These are phyloP conservation scores for Drosophila neotestacea DNA, from an alignment of 2,888 invertebrate genomes.

Conservation along the genomic window DNA sequence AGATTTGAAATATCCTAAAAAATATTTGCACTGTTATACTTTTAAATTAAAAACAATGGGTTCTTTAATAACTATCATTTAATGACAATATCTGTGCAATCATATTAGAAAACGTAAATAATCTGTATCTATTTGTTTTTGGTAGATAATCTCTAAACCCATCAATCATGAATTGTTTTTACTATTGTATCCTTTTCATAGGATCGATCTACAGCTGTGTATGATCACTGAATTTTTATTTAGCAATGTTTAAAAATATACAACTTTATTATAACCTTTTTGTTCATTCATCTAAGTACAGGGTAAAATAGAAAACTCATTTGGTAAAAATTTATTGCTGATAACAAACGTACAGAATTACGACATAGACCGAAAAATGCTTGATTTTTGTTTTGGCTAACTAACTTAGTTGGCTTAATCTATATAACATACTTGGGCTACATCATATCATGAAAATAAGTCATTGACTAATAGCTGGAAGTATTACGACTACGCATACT, in stretches of 20 bases:
- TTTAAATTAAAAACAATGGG: not conserved
- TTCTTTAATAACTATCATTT: not conserved
- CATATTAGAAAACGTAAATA: not conserved
- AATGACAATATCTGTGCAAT: not conserved
- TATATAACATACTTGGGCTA: conserved; percentile 16
- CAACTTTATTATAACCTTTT: not conserved
- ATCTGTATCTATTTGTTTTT: no score
- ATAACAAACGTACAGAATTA: conserved; percentile 42
- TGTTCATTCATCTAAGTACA: not conserved
- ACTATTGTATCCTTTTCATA: no score
- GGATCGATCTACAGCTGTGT: no score
- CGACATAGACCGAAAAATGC: conserved; percentile 38
- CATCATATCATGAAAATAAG: conserved; percentile 48
- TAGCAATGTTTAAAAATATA: no score
- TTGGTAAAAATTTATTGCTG: conserved; percentile 50
- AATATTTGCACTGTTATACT: no score
- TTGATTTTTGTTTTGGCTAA: conserved; percentile 15
- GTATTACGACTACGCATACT: conserved; percentile 14
- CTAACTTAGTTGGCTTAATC: conserved; percentile 34
- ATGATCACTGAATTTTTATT: no score
- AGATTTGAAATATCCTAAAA: no score
- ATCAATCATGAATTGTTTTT: no score
- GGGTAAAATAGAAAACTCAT: conserved; percentile 19
- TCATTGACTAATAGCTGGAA: conserved; percentile 46
- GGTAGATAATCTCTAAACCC: not conserved